Evolutionary conservation across 2,888 invertebrate genomes (phyloP), one percentile per base, ranked within the genome.

Genomic region (Eupithecia inturbata): DNA sequence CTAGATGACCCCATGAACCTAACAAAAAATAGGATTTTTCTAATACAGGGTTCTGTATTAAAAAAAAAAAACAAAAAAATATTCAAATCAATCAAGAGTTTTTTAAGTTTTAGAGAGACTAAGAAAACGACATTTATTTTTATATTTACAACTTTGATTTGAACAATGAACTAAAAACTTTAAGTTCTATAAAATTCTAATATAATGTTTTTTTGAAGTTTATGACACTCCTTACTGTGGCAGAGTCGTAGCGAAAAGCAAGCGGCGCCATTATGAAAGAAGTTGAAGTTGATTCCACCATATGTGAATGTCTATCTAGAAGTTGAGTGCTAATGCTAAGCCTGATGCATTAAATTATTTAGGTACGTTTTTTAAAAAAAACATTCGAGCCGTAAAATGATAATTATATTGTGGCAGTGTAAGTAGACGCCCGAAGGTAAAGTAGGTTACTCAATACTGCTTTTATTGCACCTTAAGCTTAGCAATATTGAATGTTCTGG

Each of bases 401-500:
- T 33, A 83, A 86, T 84, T 84, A 84, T 82, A 88, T 87, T 85
- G 82, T 73, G 82, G 83, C 84, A 82, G 39, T n/a, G 39, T 87
- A 81, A 57, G 57, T 57, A 57, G 57, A 14, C 57, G 26, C 26
- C 82, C 82, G 79, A 84, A 79, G 82, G 80, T 78, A 80, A 77
- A 78, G 77, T 64, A 67, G 80, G 82, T 81, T 84, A 87, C 84
- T 88, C 85, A 86, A 87, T 84, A 84, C 86, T 84, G 84, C 83
- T 83, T 89, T 92, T 91, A 92, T 91, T 90, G 84, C 86, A 91
- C 87, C 88, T 91, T 88, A 87, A 89, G 87, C 89, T 66, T 26
- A 66, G 66, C 66, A 66, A 88, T 90, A 92, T 91, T 88, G 89
- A 91, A 91, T 87, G 86, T 84, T 86, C 81, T 80, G 83, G 87